These are phyloP conservation scores for Ameiurus melas DNA, from an alignment of 2,113 vertebrate genomes.

Conservation along the genomic window DNA sequence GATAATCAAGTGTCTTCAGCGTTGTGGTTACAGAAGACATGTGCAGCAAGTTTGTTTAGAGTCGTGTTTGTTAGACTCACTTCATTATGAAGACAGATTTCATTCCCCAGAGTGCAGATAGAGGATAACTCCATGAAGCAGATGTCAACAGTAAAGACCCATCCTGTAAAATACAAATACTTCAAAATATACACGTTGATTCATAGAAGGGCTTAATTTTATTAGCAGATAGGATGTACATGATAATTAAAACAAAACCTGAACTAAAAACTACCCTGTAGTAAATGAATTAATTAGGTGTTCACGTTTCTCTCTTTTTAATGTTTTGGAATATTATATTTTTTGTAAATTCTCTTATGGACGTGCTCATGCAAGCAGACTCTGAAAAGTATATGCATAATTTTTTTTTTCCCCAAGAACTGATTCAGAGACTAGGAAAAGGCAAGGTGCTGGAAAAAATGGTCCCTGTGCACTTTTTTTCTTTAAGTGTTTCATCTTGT, in stretches of 20 bases:
- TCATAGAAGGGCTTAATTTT: not conserved
- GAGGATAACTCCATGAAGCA: conserved; percentile 94
- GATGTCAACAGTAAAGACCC: conserved; percentile 94
- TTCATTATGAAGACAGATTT: conserved; percentile 99
- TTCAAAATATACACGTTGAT: not conserved
- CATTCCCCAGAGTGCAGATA: conserved; percentile 98
- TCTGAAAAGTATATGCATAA: not conserved
- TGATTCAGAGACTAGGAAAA: not conserved
- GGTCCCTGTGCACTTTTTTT: not conserved
- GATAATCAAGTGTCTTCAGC: not conserved
- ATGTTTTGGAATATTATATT: not conserved
- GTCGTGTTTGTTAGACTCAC: conserved; percentile 73
- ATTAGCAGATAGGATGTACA: not conserved
- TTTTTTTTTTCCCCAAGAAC: no score
- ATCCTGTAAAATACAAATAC: conserved; percentile 73
- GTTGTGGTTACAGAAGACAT: not conserved
- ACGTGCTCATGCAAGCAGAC: not conserved
- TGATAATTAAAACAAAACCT: not conserved
- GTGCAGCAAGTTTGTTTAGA: not conserved
- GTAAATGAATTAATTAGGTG: not conserved
- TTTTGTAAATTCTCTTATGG: not conserved
- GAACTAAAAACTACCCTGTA: not conserved
- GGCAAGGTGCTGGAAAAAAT: not conserved
- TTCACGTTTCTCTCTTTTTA: not conserved
- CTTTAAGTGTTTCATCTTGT: not conserved